Conservation (phyloP, 35 echinoderm and acorn worm species). For the Anneissia japonica region DNA sequence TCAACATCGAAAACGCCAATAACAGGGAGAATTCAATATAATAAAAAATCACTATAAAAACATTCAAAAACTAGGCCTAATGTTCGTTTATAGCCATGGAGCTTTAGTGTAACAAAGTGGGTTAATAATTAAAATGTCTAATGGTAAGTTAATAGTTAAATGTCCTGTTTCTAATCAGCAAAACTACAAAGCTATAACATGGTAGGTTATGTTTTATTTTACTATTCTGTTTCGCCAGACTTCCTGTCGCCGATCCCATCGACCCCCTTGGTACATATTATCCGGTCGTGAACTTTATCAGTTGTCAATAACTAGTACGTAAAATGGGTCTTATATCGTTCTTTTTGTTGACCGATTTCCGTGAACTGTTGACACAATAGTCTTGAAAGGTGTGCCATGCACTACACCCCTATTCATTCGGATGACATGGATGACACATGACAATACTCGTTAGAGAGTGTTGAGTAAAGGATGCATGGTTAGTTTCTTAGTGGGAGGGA, state of each 20-base stretch:
- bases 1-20: no score
- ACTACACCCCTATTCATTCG: not conserved
- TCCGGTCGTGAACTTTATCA: not conserved
- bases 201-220: not conserved
- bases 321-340: not conserved
- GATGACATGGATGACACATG: not conserved
- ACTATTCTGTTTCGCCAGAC: not conserved
- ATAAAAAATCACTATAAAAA: no score
- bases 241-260: not conserved
- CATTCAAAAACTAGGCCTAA: no score
- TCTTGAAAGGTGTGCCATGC: not conserved
- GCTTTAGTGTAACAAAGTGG: no score
- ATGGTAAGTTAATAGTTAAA: no score
- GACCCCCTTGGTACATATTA: not conserved
- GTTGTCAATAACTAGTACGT: not conserved
- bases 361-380: not conserved
- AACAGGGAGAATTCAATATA: no score
- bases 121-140: no score
- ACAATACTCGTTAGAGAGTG: not conserved
- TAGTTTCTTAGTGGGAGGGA: not conserved
- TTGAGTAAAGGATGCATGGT: not conserved
- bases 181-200: no score
- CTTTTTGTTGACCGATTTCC: not conserved
- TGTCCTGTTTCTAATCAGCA: no score
- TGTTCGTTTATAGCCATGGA: no score